Base-by-base conservation (phyloP, 2,113 vertebrate genomes). In the Eudyptes chrysolophus region DNA sequence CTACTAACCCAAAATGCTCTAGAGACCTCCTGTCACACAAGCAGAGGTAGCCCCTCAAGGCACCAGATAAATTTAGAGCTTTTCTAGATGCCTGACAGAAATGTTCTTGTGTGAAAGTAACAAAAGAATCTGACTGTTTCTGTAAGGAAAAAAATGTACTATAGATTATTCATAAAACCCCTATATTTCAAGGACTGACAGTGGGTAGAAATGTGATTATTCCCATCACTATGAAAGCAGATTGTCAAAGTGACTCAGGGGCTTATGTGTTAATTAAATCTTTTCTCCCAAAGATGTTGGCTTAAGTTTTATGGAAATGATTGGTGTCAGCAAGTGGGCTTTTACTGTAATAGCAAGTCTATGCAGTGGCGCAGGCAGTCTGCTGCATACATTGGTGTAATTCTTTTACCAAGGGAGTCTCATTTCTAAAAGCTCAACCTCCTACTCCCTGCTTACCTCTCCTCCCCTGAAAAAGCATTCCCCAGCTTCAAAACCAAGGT, bases 201-300 rank as follows among this genome's bases (percentile, higher is more conserved):
- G 66, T 52, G 57, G 86, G 46, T 60, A 96, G 90, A 94, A 96
- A 94, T 4, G 26, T 91, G 88, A 90, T 92, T 89, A 92, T 72
- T 94, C 74, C 79, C 86, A 94, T 81, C 84, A 71, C 70, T 69
- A 78, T 84, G 89, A 97, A 97, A 96, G 96, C 76, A 94, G 71
- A 94, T 79, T 97, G 89, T 92, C 87, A 95, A 15, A 83, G 86
- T 94, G 92, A 96, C 92, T 95, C 90, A 89, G 72, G 90, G 93
- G 87, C 88, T 90, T 96, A 97, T 89, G 95, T 96, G 95, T 97
- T 98, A 98, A 97, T 98, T 97, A 97, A 94, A 96, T 92, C 84
- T 92, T 95, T 94, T 91, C 82, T 96, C 86, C 81, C 64, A 75
- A 77, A 94, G 90, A 97, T 49, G 49, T 48, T 94, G 90, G 78